A percentile compares a stretch with the other conserved stretches of the same genome.
Conservation (phyloP, 2,797 vertebrate genomes). For the Sebastes itinus region DNA sequence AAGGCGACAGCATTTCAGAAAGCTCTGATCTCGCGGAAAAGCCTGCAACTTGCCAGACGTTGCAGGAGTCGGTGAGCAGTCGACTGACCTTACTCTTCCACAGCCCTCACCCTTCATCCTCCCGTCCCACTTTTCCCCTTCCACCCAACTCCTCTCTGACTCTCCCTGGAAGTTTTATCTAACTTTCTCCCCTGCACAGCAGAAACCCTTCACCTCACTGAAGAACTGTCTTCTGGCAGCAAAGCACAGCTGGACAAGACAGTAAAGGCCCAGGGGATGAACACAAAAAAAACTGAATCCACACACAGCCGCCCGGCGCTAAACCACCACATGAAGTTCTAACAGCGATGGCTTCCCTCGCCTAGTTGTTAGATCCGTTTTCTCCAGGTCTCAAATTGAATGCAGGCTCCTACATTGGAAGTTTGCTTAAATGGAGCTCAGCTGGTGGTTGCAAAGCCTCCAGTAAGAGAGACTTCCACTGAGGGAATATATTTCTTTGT, state of each 20-base stretch:
- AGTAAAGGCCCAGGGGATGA: conserved; percentile 15
- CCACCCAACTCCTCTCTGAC: neutral
- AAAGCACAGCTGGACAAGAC: conserved; percentile 56
- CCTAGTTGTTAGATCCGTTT: conserved; percentile 52
- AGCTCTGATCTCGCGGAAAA: conserved; percentile 64
- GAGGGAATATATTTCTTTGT: conserved; percentile 76
- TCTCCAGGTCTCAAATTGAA: conserved; percentile 62
- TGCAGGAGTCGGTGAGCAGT: neutral
- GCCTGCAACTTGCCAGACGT: conserved; percentile 30
- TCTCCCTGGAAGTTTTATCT: conserved; percentile 13
- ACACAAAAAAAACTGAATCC: conserved; percentile 5
- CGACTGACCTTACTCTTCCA: conserved; percentile 11
- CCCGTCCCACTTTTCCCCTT: neutral
- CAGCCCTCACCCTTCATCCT: conserved; percentile 3
- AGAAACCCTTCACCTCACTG: conserved; percentile 40
- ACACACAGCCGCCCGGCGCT: conserved; percentile 22
- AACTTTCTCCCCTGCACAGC: conserved; percentile 44
- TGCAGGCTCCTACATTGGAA: conserved; percentile 41
- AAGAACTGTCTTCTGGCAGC: conserved; percentile 31
- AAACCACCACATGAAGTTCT: conserved; percentile 50
- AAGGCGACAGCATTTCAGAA: conserved; percentile 37
- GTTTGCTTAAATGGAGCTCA: conserved; percentile 73
- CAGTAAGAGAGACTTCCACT: conserved; percentile 56
- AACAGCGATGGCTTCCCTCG: conserved; percentile 42
- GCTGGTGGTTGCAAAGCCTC: conserved; percentile 69